Evolutionary conservation across 64 coral and sea anemone genomes (phyloP).

Genomic region (Pachyseris speciosa): DNA sequence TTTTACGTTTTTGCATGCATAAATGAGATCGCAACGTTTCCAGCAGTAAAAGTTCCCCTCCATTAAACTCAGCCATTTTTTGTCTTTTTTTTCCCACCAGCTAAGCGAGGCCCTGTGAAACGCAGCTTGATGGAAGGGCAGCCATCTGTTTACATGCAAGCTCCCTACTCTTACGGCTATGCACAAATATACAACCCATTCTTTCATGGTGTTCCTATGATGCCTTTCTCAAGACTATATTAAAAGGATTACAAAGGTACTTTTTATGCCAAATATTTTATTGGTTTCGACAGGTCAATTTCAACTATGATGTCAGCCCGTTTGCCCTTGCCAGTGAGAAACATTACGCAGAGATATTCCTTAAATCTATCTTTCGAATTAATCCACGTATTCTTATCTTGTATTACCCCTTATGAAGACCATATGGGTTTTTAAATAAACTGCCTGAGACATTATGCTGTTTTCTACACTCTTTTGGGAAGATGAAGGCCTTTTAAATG

Average conservation of each 20-base stretch:
- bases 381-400: no score
- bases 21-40: no score
- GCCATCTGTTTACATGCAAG: constrained; percentile 2
- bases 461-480: no score
- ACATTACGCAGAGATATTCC: no score
- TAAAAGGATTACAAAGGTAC: constrained; percentile 1
- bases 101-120: constrained; percentile 25
- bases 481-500: no score
- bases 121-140: constrained; percentile 27
- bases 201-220: constrained; percentile 25
- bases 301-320: not conserved
- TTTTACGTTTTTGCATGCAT: no score
- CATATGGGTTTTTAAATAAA: no score
- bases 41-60: not conserved
- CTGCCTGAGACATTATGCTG: no score
- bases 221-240: constrained; percentile 43
- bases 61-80: not conserved
- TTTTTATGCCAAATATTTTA: not conserved
- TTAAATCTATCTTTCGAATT: no score
- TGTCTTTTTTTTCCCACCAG: not conserved
- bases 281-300: not conserved
- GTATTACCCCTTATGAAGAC: no score
- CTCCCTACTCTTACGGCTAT: constrained; percentile 23
- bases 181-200: constrained; percentile 26
- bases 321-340: not conserved